phyloP scores from a whole-genome alignment of 2,113 vertebrate species.

The Syngnathus floridae region DNA sequence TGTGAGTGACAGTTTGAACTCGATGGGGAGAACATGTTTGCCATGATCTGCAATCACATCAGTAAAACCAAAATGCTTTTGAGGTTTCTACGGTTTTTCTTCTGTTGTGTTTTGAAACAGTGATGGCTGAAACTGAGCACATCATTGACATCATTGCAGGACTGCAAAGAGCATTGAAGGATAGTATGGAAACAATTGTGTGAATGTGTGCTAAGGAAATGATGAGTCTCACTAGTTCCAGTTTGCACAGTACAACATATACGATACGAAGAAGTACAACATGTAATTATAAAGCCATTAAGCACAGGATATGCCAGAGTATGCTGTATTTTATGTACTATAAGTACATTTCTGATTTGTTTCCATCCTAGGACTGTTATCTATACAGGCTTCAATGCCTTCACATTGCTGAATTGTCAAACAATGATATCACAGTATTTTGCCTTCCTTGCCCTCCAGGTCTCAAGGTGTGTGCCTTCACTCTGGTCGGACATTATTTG shows the following conservation, averaged over 20 bases:
- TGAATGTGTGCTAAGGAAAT: not conserved
- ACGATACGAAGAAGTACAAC: too few species aligned
- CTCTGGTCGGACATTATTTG: too few species aligned
- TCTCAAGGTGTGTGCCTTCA: too few species aligned
- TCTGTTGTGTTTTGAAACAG: not conserved
- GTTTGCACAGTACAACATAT: not conserved
- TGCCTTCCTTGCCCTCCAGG: not conserved
- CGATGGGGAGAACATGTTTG: constrained; percentile 25
- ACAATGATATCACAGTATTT: not conserved
- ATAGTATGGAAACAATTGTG: not conserved
- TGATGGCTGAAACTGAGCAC: not conserved
- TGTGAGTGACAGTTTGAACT: constrained; percentile 18
- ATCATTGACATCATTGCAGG: not conserved
- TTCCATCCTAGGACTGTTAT: not conserved
- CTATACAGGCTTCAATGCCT: not conserved
- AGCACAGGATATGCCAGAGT: not conserved
- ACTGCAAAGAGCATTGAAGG: not conserved
- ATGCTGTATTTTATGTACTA: not conserved
- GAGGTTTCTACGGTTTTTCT: not conserved
- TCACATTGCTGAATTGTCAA: not conserved
- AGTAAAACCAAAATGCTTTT: not conserved
- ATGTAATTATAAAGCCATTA: not conserved
- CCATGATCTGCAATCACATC: constrained; percentile 37
- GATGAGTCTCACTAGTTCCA: not conserved
- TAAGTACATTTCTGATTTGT: not conserved